Evolutionary conservation across 2,113 vertebrate species (phyloP), one percentile per base, ranked within the genome.

Genomic region (Microtus montanus): DNA sequence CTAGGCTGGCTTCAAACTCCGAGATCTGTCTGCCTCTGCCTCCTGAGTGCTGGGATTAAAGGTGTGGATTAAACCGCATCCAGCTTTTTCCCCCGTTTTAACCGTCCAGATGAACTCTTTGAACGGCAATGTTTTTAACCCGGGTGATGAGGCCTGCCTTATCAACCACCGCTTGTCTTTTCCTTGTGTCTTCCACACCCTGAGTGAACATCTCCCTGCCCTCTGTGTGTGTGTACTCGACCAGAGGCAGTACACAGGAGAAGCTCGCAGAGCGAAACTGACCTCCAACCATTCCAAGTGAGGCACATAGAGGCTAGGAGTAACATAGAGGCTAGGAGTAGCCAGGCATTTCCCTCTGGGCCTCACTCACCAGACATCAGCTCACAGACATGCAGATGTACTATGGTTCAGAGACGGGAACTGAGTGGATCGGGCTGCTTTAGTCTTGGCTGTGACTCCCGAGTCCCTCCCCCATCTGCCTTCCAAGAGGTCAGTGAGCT

Each of bases 81-180:
- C n/a, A 11, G 33, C 19, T 58, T 84, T 54, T 52, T 28, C 5
- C 28, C 7, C 9, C 77, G 82, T 84, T 68, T 66, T 93, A 66
- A 83, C 87, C 52, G 33, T 84, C 47, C 49, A 74, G 49, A 41
- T 75, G 0, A 2, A 93, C 74, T 94, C 64, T 85, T 58, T 80
- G 61, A 84, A 89, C 58, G 20, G 15, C 0, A 3, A 47, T 52
- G 71, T 73, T 86, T 83, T 90, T 85, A 64, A 28, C 61, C 70
- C 22, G 41, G 47, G 86, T 95, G n/a, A 66, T 83, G 26, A 82
- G 68, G 64, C 35, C 87, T 91, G 87, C 73, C 91, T 95, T 75
- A 88, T 41, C 90, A 64, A 75, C 54, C 63, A 66, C 66, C 54
- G 0, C 24, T 1, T 58, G 5, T 22, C 33, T 82, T 10, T 64